A percentile compares a stretch with the other conserved stretches of the same genome.
Conservation (phyloP, 35 echinoderm and acorn worm genomes). For the Lytechinus variegatus region DNA sequence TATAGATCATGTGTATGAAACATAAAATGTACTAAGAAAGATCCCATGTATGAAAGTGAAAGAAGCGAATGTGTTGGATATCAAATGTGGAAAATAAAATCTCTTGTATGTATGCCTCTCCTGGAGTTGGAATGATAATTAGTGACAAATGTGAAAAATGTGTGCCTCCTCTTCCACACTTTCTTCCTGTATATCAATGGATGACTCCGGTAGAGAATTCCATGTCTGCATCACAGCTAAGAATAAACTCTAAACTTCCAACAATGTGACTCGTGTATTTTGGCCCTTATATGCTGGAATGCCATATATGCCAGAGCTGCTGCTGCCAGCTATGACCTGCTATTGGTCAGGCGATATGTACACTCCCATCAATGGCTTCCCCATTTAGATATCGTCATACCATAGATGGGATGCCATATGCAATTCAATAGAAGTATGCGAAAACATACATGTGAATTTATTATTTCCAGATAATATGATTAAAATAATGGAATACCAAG, state of each 20-base stretch:
- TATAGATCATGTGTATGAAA: no score
- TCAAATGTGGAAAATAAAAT: neutral
- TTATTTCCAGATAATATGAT: neutral
- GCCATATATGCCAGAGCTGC: slow-evolving; percentile 7
- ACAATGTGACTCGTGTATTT: slow-evolving; percentile 16
- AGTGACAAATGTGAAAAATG: slow-evolving; percentile 6
- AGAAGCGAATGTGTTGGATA: neutral
- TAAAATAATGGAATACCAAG: neutral
- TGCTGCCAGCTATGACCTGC: neutral
- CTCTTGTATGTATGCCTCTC: neutral
- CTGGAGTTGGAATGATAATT: neutral
- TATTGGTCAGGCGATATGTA: neutral
- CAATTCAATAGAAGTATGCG: neutral
- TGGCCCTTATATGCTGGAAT: slow-evolving; percentile 33
- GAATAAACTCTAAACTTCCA: slow-evolving; percentile 42
- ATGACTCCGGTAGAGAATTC: neutral
- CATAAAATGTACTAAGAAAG: no score
- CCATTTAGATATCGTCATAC: neutral
- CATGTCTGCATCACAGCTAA: neutral
- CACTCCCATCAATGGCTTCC: neutral
- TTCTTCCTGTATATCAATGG: neutral
- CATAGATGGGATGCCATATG: neutral
- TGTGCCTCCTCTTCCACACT: neutral
- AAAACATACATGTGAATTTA: neutral
- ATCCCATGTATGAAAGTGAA: neutral